A percentile compares a stretch with the other conserved stretches of the same genome.
Evolutionary conservation across 2,113 vertebrate species (phyloP).

Genomic region (Otus sunia): DNA sequence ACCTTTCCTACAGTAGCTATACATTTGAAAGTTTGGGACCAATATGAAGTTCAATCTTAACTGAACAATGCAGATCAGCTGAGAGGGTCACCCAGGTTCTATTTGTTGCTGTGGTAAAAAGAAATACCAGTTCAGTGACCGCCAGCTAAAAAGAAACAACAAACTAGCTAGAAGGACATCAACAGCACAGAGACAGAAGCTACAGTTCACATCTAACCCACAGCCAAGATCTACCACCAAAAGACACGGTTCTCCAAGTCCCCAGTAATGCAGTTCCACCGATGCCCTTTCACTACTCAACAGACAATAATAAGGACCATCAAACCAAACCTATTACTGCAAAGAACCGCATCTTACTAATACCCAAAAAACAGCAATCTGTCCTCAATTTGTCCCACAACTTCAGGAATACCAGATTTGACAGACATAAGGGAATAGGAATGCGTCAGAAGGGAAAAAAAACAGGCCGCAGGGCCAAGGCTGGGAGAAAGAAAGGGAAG

Average conservation of each 20-base stretch:
- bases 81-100: not conserved
- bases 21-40: not conserved
- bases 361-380: fast-evolving
- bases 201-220: not conserved
- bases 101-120: not conserved
- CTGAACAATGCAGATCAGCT: not conserved
- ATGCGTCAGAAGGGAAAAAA: fast-evolving
- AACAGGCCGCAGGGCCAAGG: fast-evolving
- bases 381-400: not conserved
- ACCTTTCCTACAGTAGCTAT: not conserved
- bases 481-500: fast-evolving
- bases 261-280: not conserved
- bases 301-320: not conserved
- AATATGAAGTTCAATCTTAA: not conserved
- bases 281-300: not conserved
- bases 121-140: not conserved
- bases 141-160: not conserved
- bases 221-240: not conserved
- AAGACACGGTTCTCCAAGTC: not conserved
- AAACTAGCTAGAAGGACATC: not conserved
- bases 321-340: not conserved
- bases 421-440: not conserved
- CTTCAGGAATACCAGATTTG: not conserved
- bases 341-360: not conserved
- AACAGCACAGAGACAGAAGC: fast-evolving